Conservation (phyloP, 2,113 vertebrate genomes). For the Elanoides forficatus region DNA sequence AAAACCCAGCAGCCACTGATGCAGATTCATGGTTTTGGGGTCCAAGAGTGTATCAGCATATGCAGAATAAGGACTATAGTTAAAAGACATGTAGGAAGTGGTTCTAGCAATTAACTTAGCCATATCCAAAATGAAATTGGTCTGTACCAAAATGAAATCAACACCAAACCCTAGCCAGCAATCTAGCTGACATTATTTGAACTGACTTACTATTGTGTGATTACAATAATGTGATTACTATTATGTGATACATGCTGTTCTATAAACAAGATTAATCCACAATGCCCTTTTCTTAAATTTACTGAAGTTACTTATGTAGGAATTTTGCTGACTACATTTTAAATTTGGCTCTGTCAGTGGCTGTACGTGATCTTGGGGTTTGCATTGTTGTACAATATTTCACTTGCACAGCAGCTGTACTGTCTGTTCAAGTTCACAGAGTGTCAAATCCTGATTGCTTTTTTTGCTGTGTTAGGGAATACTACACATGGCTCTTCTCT, state of each 20-base stretch:
- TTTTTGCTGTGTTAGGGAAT: constrained; percentile 28
- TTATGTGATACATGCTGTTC: neutral
- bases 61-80: neutral
- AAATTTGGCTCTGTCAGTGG: neutral
- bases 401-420: constrained; percentile 1
- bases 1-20: neutral
- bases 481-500: neutral
- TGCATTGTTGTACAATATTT: neutral
- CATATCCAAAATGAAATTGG: neutral
- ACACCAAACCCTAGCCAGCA: neutral
- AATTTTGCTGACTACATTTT: constrained; percentile 37
- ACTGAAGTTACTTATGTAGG: neutral
- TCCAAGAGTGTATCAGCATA: neutral
- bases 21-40: neutral
- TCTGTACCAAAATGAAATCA: neutral
- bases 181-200: neutral
- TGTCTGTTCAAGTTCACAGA: constrained; percentile 15
- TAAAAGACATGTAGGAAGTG: neutral
- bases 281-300: neutral
- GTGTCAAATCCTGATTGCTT: neutral
- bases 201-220: neutral
- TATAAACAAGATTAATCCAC: constrained; percentile 18
- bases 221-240: neutral
- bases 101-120: neutral
- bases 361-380: neutral